Evolutionary conservation across 2,113 vertebrate species (phyloP).

Genomic region (Gambusia affinis): DNA sequence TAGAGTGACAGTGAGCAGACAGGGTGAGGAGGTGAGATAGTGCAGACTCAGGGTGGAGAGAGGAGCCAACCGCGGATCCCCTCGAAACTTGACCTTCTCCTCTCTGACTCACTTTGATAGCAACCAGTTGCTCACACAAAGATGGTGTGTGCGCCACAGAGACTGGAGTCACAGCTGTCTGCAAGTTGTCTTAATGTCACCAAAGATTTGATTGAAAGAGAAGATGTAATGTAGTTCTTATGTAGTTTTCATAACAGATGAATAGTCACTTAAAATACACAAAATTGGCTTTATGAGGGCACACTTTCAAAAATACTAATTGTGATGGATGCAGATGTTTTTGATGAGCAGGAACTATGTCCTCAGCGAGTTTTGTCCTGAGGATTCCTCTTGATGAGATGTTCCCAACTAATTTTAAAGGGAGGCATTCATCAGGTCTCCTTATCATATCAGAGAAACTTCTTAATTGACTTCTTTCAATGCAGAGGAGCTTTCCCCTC

Average conservation of each 20-base stretch:
- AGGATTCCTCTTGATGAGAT: too few species aligned
- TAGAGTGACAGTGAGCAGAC: constrained; percentile 84
- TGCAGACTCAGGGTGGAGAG: constrained; percentile 66
- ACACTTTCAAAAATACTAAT: too few species aligned
- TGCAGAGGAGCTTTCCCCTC: too few species aligned
- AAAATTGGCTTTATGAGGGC: neutral
- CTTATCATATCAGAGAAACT: too few species aligned
- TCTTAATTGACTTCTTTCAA: too few species aligned
- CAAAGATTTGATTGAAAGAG: neutral
- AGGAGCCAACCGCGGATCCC: constrained; percentile 48
- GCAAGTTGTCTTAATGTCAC: neutral
- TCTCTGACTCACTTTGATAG: constrained; percentile 50
- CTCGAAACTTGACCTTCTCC: constrained; percentile 72
- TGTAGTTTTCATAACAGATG: neutral
- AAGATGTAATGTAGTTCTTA: neutral
- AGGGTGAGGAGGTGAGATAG: constrained; percentile 78
- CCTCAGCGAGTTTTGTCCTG: too few species aligned
- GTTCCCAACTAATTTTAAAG: too few species aligned
- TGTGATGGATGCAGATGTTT: too few species aligned
- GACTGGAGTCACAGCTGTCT: constrained; percentile 19
- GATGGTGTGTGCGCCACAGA: constrained; percentile 12
- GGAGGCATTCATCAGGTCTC: too few species aligned
- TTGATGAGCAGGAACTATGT: too few species aligned
- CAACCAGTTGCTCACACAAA: constrained; percentile 30
- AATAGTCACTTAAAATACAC: neutral